Evolutionary conservation across 1,140 invertebrate species (phyloP).

Genomic region (Coboldia fuscipes): DNA sequence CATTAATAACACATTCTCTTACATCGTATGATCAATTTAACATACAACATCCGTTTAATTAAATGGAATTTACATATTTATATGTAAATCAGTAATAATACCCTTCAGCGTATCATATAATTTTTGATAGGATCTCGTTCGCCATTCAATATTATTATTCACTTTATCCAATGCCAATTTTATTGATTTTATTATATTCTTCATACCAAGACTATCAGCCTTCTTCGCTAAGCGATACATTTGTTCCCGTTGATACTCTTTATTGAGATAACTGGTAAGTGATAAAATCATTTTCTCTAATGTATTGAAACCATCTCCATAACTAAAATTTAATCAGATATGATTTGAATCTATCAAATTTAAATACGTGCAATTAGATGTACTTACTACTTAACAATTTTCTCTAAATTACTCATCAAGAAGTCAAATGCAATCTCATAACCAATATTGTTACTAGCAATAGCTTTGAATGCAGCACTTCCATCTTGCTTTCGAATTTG

Average conservation of each 20-base stretch:
- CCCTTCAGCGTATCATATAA: slow-evolving; percentile 14
- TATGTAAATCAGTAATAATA: slow-evolving; percentile 17
- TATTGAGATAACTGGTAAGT: slow-evolving; percentile 26
- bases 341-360: not conserved
- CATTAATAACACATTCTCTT: no score
- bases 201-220: slow-evolving; percentile 13
- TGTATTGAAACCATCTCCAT: slow-evolving; percentile 26
- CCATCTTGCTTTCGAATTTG: slow-evolving; percentile 29
- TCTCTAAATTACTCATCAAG: slow-evolving; percentile 21
- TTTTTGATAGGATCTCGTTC: slow-evolving; percentile 15
- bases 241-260: slow-evolving; percentile 19
- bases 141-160: slow-evolving; percentile 20
- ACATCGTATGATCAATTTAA: no score
- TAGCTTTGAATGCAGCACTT: slow-evolving; percentile 22
- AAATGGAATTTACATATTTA: slow-evolving; percentile 20
- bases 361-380: not conserved
- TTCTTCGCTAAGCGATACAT: slow-evolving; percentile 12
- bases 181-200: slow-evolving; percentile 13
- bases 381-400: slow-evolving; percentile 25
- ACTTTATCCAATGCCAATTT: slow-evolving; percentile 17
- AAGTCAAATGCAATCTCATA: slow-evolving; percentile 28
- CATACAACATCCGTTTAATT: no score
- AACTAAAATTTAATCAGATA: slow-evolving; percentile 11
- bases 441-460: slow-evolving; percentile 21
- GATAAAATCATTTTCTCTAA: slow-evolving; percentile 25